Percentiles rank a stretch among this genome's conserved stretches.
These are phyloP conservation scores for Alces alces DNA, from an alignment of 2,113 vertebrate genomes.

Conservation along the genomic window DNA sequence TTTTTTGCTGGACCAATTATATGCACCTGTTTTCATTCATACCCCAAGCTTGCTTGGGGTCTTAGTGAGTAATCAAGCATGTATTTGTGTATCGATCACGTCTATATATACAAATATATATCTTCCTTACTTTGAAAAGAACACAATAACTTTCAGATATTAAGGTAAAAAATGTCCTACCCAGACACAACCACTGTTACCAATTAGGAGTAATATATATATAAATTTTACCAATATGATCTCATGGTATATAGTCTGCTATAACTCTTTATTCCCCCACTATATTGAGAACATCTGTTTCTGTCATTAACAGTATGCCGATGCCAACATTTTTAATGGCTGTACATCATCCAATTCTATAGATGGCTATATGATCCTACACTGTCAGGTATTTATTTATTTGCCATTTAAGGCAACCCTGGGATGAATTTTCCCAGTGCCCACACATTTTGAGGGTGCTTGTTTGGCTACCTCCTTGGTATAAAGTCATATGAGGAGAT, in stretches of 20 bases:
- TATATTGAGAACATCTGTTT: conserved; percentile 24
- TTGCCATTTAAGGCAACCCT: not conserved
- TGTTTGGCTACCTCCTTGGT: not conserved
- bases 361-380: not conserved
- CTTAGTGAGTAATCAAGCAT: not conserved
- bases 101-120: not conserved
- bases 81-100: not conserved
- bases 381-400: not conserved
- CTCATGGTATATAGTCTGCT: not conserved
- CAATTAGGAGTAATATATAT: not conserved
- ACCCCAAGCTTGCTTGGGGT: not conserved
- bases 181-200: not conserved
- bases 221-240: not conserved
- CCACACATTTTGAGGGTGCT: not conserved
- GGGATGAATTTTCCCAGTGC: not conserved
- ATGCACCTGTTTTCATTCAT: not conserved
- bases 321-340: not conserved
- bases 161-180: not conserved
- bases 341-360: not conserved
- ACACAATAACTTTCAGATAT: not conserved
- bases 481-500: not conserved
- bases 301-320: not conserved
- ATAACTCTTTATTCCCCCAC: not conserved
- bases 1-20: not conserved
- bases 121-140: not conserved